A percentile compares a stretch with the other conserved stretches of the same genome.
Conservation (phyloP, 2,888 invertebrate genomes). For the Cheilosia vulpina region DNA sequence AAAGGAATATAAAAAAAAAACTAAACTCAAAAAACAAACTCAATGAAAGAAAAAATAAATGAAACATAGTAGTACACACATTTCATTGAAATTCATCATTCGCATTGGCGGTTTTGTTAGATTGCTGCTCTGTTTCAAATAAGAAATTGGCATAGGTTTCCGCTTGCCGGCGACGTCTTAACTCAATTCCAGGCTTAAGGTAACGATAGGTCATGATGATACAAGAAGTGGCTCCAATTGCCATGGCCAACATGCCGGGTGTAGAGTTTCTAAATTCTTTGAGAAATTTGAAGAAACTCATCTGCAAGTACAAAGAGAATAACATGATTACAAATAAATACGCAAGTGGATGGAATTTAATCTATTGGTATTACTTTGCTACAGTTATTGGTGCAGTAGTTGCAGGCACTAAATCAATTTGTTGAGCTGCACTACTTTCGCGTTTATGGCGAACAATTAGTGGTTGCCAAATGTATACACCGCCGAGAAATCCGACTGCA, state of each 20-base stretch:
- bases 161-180: constrained; percentile 78
- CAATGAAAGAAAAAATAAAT: constrained; percentile 3
- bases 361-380: constrained; percentile 18
- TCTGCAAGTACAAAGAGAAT: constrained; percentile 77
- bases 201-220: constrained; percentile 78
- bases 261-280: constrained; percentile 78
- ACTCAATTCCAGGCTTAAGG: constrained; percentile 79
- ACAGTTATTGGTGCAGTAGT: constrained; percentile 5
- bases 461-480: constrained; percentile 84
- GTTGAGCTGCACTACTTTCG: constrained; percentile 57
- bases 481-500: constrained; percentile 81
- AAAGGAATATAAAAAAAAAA: neutral
- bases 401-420: constrained; percentile 4
- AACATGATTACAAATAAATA: neutral
- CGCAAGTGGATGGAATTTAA: neutral
- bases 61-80: constrained; percentile 22
- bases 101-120: constrained; percentile 21
- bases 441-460: constrained; percentile 79
- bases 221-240: constrained; percentile 78
- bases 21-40: constrained; percentile 1
- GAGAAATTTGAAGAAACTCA: constrained; percentile 80
- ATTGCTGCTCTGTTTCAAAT: constrained; percentile 79
- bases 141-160: constrained; percentile 81
- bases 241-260: constrained; percentile 80
- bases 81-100: constrained; percentile 62